Percentiles rank a stretch among this genome's conserved stretches.
These are phyloP conservation scores for Drosophila parvula DNA, from an alignment of 1,140 invertebrate species.

Conservation along the genomic window DNA sequence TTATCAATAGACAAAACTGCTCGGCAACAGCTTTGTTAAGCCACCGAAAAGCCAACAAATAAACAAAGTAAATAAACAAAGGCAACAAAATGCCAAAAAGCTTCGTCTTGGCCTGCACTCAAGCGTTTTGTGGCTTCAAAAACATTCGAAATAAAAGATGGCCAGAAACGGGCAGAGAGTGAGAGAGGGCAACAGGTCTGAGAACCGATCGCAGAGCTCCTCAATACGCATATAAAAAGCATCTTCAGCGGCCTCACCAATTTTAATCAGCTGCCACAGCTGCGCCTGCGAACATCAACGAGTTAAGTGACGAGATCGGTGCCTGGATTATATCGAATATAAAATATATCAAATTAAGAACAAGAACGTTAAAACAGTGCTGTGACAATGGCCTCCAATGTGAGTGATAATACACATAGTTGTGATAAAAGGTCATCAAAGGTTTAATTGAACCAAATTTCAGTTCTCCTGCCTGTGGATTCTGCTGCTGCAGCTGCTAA, in stretches of 20 bases:
- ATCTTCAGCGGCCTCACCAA: constrained; percentile 78
- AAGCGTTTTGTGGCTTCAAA: constrained; percentile 22
- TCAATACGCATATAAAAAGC: constrained; percentile 77
- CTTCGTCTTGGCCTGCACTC: constrained; percentile 43
- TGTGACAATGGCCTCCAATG: constrained; percentile 40
- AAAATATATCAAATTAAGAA: constrained; percentile 5
- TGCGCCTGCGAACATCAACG: constrained; percentile 62
- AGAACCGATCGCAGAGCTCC: constrained; percentile 44
- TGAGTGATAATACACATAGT: constrained; percentile 30
- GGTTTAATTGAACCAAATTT: constrained; percentile 46
- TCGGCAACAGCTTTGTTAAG: constrained; percentile 41
- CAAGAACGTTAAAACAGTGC: constrained; percentile 10
- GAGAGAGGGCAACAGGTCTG: constrained; percentile 22
- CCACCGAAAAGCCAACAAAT: constrained; percentile 20
- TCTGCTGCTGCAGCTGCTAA: constrained; percentile 30
- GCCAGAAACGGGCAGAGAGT: constrained; percentile 15
- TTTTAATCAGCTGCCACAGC: constrained; percentile 83
- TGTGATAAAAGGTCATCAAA: not conserved
- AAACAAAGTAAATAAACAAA: constrained; percentile 46
- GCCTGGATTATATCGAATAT: not conserved
- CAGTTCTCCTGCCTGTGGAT: constrained; percentile 23
- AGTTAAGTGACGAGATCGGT: constrained; percentile 7
- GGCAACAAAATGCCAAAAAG: constrained; percentile 50
- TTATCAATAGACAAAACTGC: constrained; percentile 71
- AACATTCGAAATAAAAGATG: constrained; percentile 24